Conservation (phyloP, 2,888 invertebrate species). For the Strigamia maritima region DNA sequence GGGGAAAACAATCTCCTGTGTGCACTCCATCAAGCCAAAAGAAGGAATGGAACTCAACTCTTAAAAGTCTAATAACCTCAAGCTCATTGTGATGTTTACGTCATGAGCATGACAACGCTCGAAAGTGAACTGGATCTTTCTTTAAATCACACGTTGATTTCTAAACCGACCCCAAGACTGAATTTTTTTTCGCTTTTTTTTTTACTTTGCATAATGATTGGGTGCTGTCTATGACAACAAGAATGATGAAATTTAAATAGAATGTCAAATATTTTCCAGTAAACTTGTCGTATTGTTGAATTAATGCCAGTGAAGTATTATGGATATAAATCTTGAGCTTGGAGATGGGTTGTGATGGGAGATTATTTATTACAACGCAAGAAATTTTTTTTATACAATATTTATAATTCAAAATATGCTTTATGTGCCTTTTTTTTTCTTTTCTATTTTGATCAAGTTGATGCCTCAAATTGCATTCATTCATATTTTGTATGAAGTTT, state of each 20-base stretch:
- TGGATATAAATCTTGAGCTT: background rate
- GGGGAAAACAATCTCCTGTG: conserved; percentile 2
- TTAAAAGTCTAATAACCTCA: conserved; percentile 1
- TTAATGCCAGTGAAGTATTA: background rate
- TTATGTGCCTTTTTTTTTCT: background rate
- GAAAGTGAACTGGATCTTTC: background rate
- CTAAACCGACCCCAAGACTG: background rate
- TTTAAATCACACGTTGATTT: background rate
- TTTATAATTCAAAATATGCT: conserved; percentile 7
- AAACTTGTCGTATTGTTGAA: conserved; percentile 1
- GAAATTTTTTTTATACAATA: background rate
- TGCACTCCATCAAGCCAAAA: conserved; percentile 19
- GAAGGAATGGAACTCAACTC: background rate
- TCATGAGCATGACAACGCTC: background rate
- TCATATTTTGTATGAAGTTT: background rate
- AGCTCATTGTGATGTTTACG: background rate
- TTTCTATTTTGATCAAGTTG: background rate
- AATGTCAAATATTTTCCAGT: conserved; percentile 2
- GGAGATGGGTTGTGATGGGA: conserved; percentile 8
- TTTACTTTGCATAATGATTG: background rate
- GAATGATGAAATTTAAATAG: background rate
- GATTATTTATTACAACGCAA: background rate
- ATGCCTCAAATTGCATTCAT: background rate
- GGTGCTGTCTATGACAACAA: background rate
- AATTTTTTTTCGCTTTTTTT: background rate